Evolutionary conservation across 2,888 invertebrate species (phyloP).

Genomic region (Strigamia transsilvanica): DNA sequence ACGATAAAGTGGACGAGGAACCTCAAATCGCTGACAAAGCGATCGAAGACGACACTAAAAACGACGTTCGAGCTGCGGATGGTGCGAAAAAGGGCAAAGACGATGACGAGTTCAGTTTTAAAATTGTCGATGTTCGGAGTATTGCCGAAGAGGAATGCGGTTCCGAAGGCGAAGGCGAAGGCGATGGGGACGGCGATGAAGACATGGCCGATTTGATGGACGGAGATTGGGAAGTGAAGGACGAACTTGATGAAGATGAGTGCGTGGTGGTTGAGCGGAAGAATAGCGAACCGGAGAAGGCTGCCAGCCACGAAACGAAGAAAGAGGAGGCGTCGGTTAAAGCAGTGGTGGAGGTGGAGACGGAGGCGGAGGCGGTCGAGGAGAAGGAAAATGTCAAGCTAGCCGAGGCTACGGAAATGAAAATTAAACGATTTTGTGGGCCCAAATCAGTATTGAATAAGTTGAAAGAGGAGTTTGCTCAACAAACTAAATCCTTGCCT

Average conservation of each 20-base stretch:
- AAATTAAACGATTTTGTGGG: not conserved
- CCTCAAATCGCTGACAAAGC: not conserved
- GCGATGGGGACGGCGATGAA: not conserved
- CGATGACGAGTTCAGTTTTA: not conserved
- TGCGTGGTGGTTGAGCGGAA: not conserved
- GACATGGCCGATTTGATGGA: not conserved
- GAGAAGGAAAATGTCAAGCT: not conserved
- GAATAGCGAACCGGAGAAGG: not conserved
- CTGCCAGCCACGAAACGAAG: not conserved
- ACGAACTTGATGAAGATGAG: constrained; percentile 19
- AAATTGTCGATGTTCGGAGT: constrained; percentile 31
- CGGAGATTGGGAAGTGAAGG: constrained; percentile 30
- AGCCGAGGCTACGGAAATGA: not conserved
- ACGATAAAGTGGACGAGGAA: not conserved
- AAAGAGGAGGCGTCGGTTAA: not conserved
- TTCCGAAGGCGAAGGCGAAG: not conserved
- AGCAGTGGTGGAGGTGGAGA: not conserved
- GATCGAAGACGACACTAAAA: not conserved
- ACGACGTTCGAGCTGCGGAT: not conserved
- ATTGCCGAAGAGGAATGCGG: not conserved
- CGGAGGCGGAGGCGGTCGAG: not conserved
- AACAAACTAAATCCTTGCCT: not conserved
- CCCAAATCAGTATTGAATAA: not conserved
- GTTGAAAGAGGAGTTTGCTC: not conserved
- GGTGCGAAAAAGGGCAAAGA: not conserved